A percentile compares a stretch with the other conserved stretches of the same genome.
Conservation (phyloP, 2,113 vertebrate species). For the Cygnus buccinator region DNA sequence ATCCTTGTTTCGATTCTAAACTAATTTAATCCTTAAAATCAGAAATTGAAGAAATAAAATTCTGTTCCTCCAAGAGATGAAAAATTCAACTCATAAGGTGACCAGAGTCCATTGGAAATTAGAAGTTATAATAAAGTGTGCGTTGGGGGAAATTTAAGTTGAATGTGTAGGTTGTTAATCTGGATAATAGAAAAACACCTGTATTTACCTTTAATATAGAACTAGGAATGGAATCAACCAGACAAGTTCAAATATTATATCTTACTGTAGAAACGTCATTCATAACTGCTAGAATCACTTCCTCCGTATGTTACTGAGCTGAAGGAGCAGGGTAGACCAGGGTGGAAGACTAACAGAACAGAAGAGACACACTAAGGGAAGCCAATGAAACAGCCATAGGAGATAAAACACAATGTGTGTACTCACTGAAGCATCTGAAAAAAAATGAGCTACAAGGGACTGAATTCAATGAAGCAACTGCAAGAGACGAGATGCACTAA, state of each 20-base stretch:
- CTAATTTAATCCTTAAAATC: too few relatives aligned
- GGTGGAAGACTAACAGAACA: constrained; percentile 51
- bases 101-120: not conserved
- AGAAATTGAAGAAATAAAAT: not conserved
- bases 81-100: not conserved
- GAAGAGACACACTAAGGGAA: constrained; percentile 21
- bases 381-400: constrained; percentile 55
- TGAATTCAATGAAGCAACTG: constrained; percentile 4
- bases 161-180: not conserved
- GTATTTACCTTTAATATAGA: not conserved
- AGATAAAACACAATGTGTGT: constrained; percentile 26
- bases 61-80: not conserved
- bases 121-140: not conserved
- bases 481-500: constrained; percentile 21
- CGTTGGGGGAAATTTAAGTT: not conserved
- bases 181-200: not conserved
- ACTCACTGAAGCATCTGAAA: constrained; percentile 56
- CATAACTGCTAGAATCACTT: constrained; percentile 26
- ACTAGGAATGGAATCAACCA: not conserved
- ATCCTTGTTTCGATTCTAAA: not conserved
- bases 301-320: constrained; percentile 4
- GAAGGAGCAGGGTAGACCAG: constrained; percentile 58
- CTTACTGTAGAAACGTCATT: constrained; percentile 41
- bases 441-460: constrained; percentile 17
- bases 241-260: constrained; percentile 13